These are phyloP conservation scores for Bradypodion pumilum DNA, from an alignment of 2,797 vertebrate genomes.

Conservation along the genomic window DNA sequence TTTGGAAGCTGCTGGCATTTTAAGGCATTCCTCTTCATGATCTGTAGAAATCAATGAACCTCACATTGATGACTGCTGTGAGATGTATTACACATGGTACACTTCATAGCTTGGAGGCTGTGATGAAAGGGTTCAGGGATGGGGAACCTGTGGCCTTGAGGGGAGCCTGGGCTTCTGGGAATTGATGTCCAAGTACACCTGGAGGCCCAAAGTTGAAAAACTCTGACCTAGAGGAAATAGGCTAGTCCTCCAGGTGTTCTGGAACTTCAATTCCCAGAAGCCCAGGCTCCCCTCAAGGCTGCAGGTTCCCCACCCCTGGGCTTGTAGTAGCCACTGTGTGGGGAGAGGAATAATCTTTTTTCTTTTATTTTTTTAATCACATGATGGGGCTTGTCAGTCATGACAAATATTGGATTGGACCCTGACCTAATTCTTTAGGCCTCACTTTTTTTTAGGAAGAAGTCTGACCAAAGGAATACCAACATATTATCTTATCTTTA, in stretches of 20 bases:
- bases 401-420: no score
- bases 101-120: background rate
- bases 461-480: background rate
- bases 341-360: background rate
- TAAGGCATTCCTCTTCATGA: constrained; percentile 21
- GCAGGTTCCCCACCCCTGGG: no score
- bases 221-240: no score
- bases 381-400: no score
- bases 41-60: constrained; percentile 27
- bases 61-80: constrained; percentile 19
- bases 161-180: no score
- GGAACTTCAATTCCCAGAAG: no score
- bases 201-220: no score
- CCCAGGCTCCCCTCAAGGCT: no score
- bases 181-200: no score
- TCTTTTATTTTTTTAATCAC: background rate
- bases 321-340: no score
- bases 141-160: no score
- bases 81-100: constrained; percentile 3
- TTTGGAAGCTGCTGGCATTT: constrained; percentile 37
- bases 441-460: background rate
- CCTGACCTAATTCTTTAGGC: background rate
- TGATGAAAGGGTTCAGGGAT: constrained; percentile 38
- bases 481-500: background rate
- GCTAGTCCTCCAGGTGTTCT: no score